A percentile compares a stretch with the other conserved stretches of the same genome.
Evolutionary conservation across 2,797 vertebrate species (phyloP).

Genomic region (Manis crassicaudata): DNA sequence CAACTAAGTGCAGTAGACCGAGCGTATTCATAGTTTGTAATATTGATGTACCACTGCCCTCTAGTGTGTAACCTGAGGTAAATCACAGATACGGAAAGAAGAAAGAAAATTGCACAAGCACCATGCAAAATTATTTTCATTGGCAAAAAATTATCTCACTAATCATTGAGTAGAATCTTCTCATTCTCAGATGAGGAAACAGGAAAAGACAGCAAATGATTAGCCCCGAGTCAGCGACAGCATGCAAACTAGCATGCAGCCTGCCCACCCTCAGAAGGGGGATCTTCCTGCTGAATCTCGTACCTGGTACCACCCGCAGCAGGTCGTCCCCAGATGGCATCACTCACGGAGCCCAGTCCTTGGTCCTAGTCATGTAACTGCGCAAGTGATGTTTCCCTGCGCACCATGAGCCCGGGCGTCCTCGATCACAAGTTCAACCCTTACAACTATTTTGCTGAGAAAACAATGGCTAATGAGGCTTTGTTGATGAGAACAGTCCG

Average conservation of each 20-base stretch:
- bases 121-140: background rate
- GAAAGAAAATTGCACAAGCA: background rate
- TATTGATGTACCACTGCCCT: slow-evolving; percentile 77
- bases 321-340: background rate
- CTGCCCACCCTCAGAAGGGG: background rate
- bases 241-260: background rate
- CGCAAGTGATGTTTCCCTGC: background rate
- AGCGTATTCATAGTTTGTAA: background rate
- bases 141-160: background rate
- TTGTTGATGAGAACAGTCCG: slow-evolving; percentile 72
- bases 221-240: no score
- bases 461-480: slow-evolving; percentile 78
- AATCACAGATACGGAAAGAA: background rate
- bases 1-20: background rate
- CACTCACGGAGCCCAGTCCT: background rate
- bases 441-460: slow-evolving; percentile 63
- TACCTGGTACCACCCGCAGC: background rate
- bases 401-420: background rate
- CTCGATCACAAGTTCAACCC: slow-evolving; percentile 74
- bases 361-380: background rate
- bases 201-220: background rate
- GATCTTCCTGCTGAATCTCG: rapidly evolving
- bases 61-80: slow-evolving; percentile 73
- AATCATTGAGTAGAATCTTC: background rate
- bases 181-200: background rate